A percentile compares a stretch with the other conserved stretches of the same genome.
phyloP scores from a whole-genome alignment of 2,888 invertebrate species.

The Volucella inflata region DNA sequence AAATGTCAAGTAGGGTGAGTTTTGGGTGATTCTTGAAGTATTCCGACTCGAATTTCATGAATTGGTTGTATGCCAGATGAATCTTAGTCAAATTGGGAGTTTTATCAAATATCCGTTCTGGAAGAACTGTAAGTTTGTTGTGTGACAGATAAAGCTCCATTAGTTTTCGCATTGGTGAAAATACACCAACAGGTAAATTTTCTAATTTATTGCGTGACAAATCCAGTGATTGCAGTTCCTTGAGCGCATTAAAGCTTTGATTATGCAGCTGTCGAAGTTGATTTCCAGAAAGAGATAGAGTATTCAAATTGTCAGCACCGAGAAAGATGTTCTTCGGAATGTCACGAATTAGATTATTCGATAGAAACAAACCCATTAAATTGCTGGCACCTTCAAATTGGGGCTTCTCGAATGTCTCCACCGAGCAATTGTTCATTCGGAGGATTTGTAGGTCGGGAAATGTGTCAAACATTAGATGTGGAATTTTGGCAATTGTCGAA shows the following conservation, averaged over 20 bases:
- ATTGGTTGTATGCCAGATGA: slow-evolving; percentile 79
- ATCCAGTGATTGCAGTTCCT: slow-evolving; percentile 80
- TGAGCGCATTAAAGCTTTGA: slow-evolving; percentile 81
- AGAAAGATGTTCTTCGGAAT: slow-evolving; percentile 82
- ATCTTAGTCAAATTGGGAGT: slow-evolving; percentile 80
- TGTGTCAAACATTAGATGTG: slow-evolving; percentile 82
- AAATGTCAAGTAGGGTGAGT: slow-evolving; percentile 79
- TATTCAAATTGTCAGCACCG: slow-evolving; percentile 82
- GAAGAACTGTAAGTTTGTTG: slow-evolving; percentile 79
- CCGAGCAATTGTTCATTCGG: slow-evolving; percentile 82
- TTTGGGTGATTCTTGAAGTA: slow-evolving; percentile 79
- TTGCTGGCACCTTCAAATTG: slow-evolving; percentile 83
- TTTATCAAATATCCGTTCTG: slow-evolving; percentile 80
- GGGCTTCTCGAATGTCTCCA: slow-evolving; percentile 81
- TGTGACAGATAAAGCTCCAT: slow-evolving; percentile 80
- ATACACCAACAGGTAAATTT: slow-evolving; percentile 78
- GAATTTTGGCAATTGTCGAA: slow-evolving; percentile 82
- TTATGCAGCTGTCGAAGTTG: slow-evolving; percentile 79
- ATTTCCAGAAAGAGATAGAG: slow-evolving; percentile 79
- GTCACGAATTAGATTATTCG: slow-evolving; percentile 80
- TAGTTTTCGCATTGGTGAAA: slow-evolving; percentile 79
- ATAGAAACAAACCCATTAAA: slow-evolving; percentile 80
- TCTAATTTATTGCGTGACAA: slow-evolving; percentile 80
- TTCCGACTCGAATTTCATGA: slow-evolving; percentile 80
- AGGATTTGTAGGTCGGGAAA: slow-evolving; percentile 82